Conservation (phyloP, 2,888 invertebrate genomes). For the Thumatha senex region DNA sequence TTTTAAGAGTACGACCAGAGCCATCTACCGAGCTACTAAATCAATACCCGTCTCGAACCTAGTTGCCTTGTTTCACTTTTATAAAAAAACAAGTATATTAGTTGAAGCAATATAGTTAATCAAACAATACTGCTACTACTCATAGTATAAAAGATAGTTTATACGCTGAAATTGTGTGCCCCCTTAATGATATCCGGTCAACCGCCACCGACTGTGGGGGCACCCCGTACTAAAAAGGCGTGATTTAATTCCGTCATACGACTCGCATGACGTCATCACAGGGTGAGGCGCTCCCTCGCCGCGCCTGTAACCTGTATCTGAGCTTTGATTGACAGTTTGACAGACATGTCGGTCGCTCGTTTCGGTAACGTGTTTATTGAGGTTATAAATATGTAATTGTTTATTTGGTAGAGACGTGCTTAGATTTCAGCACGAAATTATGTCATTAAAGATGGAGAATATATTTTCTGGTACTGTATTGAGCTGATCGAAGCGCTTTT, state of each 20-base stretch:
- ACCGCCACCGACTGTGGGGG: constrained; percentile 18
- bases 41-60: too few relatives aligned
- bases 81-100: too few relatives aligned
- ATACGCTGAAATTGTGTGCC: not conserved
- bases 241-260: constrained; percentile 35
- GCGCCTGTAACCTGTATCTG: constrained; percentile 19
- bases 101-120: too few relatives aligned
- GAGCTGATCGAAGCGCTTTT: too few relatives aligned
- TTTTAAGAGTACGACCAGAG: too few relatives aligned
- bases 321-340: constrained; percentile 19
- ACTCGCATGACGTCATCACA: constrained; percentile 42
- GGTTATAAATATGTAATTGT: not conserved
- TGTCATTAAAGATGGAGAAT: too few relatives aligned
- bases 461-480: too few relatives aligned
- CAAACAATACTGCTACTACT: too few relatives aligned
- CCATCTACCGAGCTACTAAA: too few relatives aligned
- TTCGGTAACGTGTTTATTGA: not conserved
- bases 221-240: constrained; percentile 24
- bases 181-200: not conserved
- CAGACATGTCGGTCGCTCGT: constrained; percentile 1
- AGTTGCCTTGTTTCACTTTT: too few relatives aligned
- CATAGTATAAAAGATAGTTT: too few relatives aligned
- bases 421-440: not conserved
- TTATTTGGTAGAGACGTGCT: not conserved
- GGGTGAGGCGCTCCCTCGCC: constrained; percentile 33